Evolutionary conservation across 2,888 invertebrate genomes (phyloP).

Genomic region (Lasioglossum leucozonium): DNA sequence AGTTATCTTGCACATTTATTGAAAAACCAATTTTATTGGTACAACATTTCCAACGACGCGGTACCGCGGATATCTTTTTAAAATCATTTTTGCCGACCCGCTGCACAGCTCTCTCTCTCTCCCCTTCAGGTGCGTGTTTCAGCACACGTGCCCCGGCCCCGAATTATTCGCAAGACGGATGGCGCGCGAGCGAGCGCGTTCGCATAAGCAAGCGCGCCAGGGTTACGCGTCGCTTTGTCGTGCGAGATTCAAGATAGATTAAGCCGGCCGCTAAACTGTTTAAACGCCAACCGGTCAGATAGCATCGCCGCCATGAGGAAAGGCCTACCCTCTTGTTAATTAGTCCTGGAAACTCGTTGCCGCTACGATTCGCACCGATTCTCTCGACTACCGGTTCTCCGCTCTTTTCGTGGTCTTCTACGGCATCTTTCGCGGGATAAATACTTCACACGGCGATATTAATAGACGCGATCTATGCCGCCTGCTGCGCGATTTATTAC

Average conservation of each 20-base stretch:
- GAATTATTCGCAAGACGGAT: slow-evolving; percentile 15
- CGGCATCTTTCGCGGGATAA: neutral
- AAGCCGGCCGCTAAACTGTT: slow-evolving; percentile 63
- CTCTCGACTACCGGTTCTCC: slow-evolving; percentile 16
- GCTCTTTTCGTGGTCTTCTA: neutral
- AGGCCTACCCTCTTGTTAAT: slow-evolving; percentile 46
- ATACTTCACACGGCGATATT: neutral
- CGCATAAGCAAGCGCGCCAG: slow-evolving; percentile 26
- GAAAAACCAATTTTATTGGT: no score
- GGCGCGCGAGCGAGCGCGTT: slow-evolving; percentile 14
- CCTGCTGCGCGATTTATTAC: neutral
- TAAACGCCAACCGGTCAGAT: slow-evolving; percentile 62
- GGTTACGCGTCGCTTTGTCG: slow-evolving; percentile 20
- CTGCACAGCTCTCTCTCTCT: neutral
- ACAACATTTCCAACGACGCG: no score
- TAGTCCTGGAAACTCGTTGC: slow-evolving; percentile 41
- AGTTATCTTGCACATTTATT: no score
- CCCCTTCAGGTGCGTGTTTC: neutral
- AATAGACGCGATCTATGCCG: neutral
- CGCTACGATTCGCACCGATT: slow-evolving; percentile 36
- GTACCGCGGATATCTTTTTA: neutral
- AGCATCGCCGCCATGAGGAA: slow-evolving; percentile 50
- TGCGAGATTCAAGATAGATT: slow-evolving; percentile 63
- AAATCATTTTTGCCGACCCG: neutral
- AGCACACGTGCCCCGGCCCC: slow-evolving; percentile 32